Base-by-base conservation (phyloP, 2,113 vertebrate genomes). In the Ardeotis arabs region DNA sequence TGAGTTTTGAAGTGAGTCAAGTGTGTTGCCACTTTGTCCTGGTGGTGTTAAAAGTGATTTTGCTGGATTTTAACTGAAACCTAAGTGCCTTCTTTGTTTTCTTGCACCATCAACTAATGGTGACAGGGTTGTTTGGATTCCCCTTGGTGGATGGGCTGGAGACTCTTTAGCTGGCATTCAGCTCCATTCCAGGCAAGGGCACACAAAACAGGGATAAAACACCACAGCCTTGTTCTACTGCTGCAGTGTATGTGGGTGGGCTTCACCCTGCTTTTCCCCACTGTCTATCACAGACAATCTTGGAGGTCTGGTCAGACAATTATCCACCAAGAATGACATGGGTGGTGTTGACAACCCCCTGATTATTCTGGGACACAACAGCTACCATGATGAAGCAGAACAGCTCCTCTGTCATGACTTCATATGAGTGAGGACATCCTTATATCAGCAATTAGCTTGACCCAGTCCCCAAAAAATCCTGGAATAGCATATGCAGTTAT, bases 401-500 rank as follows among this genome's bases (percentile, higher is more conserved):
- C 1, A 4, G 22, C 55, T 84, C 35, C 44, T 79, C 44, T 63
- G 18, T 69, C 19, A 35, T 37, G 13, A 58, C 28, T 74, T 69
- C n/a, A 41, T 13, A 21, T 35, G 13, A 53, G 6, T 1, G 0
- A 88, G 35, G 22, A 53, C 55, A 68, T n/a, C 53, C 31, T 74
- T 50, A 37, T 10, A 20, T 16, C 39, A 77, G 41, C 28, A 62
- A 35, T 7, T 68, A 21, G 20, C 33, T 67, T 74, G 87, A 58
- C 15, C 6, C 20, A 9, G 33, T 79, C 37, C 33, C 28, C 49
- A 79, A 5, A 55, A 14, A 74, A 63, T 9, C 33, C 39, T 37
- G n/a, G 27, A 72, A 72, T 29, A 77, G 19, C 2, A 4, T 2
- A 2, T 47, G 7, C 1, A 1, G 18, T 58, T 72, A 15, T 33